Evolutionary conservation across 92 coral and sea anemone genomes (phyloP).

Genomic region (Palythoa caribaeorum): DNA sequence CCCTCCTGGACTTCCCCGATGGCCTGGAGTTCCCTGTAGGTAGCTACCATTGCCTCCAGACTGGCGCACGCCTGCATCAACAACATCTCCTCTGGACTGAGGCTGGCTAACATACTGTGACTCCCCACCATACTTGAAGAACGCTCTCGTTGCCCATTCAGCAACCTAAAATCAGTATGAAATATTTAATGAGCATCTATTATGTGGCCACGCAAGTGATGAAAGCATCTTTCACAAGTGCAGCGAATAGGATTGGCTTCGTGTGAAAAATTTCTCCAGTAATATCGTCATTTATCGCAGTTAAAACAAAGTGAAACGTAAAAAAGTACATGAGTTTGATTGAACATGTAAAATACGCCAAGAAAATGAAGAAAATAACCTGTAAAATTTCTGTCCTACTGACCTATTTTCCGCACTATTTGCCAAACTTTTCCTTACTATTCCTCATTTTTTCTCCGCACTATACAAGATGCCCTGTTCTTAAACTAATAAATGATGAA

Average conservation of each 20-base stretch:
- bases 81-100: constrained; percentile 38
- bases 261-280: no score
- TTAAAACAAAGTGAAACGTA: no score
- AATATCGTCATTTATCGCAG: no score
- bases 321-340: no score
- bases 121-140: constrained; percentile 91
- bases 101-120: constrained; percentile 60
- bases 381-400: no score
- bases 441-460: background rate
- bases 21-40: constrained; percentile 64
- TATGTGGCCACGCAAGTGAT: no score
- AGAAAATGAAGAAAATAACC: no score
- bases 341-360: no score
- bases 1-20: constrained; percentile 76
- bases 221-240: no score
- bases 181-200: background rate
- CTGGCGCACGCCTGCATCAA: constrained; percentile 61
- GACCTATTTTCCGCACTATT: no score
- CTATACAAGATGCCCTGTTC: background rate
- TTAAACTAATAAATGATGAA: background rate
- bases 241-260: no score
- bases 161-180: constrained; percentile 64
- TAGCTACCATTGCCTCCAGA: constrained; percentile 65
- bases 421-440: no score
- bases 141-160: constrained; percentile 96